Percentiles rank a stretch among this genome's conserved stretches.
phyloP scores from a whole-genome alignment of 2,888 invertebrate species.

The Bombylius discolor region DNA sequence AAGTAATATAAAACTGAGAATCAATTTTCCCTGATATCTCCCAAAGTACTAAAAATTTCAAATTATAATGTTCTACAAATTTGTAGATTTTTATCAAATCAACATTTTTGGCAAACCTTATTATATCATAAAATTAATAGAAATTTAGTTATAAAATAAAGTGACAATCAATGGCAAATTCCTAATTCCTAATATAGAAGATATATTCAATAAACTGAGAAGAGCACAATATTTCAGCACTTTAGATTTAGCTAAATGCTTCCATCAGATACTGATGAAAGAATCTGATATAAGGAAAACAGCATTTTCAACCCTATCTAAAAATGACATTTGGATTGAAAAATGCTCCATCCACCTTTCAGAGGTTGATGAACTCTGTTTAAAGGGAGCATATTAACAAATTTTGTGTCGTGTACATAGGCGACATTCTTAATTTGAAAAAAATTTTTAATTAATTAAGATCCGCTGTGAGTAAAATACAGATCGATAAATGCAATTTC shows the following conservation, averaged over 20 bases:
- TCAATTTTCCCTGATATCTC: too few relatives aligned
- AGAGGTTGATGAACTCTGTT: conserved; percentile 8
- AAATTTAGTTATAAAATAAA: too few relatives aligned
- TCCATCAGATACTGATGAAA: conserved; percentile 10
- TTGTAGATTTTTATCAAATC: too few relatives aligned
- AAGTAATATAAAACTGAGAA: too few relatives aligned
- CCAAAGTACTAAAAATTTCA: too few relatives aligned
- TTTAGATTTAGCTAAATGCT: conserved; percentile 11
- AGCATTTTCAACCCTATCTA: conserved; percentile 5
- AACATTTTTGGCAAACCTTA: too few relatives aligned
- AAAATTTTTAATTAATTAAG: conserved; percentile 9
- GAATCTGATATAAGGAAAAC: conserved; percentile 8
- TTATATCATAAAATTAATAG: too few relatives aligned
- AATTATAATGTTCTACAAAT: too few relatives aligned
- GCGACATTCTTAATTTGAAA: conserved; percentile 8
- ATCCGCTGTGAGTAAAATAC: conserved; percentile 5
- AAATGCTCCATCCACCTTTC: conserved; percentile 6
- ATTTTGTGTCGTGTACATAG: conserved; percentile 9
- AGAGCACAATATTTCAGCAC: conserved; percentile 10
- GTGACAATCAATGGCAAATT: conserved; percentile 14
- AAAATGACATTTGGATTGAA: conserved; percentile 2
- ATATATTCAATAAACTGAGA: conserved; percentile 12
- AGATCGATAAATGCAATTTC: too few relatives aligned
- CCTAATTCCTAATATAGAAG: conserved; percentile 14
- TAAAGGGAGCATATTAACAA: conserved; percentile 2